A percentile compares a stretch with the other conserved stretches of the same genome.
phyloP scores from a whole-genome alignment of 2,113 vertebrate species.

The Gopherus evgoodei region DNA sequence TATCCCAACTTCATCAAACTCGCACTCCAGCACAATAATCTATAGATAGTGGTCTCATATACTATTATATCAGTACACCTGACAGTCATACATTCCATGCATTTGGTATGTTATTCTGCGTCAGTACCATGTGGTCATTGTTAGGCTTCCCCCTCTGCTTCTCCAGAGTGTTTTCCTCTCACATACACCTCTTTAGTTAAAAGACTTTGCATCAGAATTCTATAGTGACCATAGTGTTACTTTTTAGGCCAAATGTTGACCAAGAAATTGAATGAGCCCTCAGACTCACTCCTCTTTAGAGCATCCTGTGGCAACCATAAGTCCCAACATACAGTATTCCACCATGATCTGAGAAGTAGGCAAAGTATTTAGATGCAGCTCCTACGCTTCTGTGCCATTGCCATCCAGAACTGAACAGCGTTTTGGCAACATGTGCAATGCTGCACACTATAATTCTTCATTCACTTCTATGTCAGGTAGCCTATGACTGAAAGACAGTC shows the following conservation, averaged over 20 bases:
- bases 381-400: rapidly evolving
- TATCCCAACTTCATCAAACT: neutral
- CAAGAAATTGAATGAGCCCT: neutral
- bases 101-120: neutral
- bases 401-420: neutral
- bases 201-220: neutral
- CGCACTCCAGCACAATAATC: neutral
- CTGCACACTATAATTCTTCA: neutral
- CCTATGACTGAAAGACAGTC: rapidly evolving
- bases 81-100: neutral
- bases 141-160: neutral
- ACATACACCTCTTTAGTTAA: neutral
- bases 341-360: rapidly evolving
- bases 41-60: neutral
- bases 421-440: neutral
- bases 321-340: rapidly evolving
- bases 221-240: neutral
- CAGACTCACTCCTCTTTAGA: neutral
- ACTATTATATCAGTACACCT: neutral
- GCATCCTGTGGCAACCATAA: neutral
- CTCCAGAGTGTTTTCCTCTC: neutral
- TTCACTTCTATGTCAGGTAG: neutral
- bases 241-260: neutral
- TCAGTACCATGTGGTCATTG: rapidly evolving
- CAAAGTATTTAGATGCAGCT: rapidly evolving